Percentiles rank a stretch among this genome's conserved stretches.
Evolutionary conservation across 92 coral and sea anemone species (phyloP).

Genomic region (Bergia puertoricense): DNA sequence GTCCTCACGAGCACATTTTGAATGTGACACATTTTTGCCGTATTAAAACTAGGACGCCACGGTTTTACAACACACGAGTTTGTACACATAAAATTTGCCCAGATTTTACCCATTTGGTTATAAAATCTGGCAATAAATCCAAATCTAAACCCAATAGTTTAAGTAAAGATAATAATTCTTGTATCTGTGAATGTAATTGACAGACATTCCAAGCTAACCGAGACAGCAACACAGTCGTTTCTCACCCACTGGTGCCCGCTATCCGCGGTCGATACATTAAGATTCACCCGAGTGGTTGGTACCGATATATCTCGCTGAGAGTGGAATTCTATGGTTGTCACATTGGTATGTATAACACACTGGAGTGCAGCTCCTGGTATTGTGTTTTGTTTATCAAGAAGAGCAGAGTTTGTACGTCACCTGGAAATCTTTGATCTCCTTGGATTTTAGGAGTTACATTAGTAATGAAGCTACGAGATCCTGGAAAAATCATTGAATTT

Average conservation of each 20-base stretch:
- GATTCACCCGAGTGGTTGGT: conserved; percentile 74
- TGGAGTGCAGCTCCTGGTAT: neutral
- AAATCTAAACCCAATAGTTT: no score
- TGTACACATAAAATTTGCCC: no score
- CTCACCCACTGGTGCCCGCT: conserved; percentile 61
- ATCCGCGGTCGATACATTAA: conserved; percentile 71
- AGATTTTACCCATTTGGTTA: no score
- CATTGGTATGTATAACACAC: conserved; percentile 45
- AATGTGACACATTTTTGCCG: no score
- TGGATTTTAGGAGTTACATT: no score
- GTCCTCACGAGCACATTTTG: no score
- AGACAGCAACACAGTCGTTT: conserved; percentile 74
- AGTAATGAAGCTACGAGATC: no score
- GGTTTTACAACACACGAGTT: no score
- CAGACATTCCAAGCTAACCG: conserved; percentile 77
- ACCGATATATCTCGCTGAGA: conserved; percentile 81
- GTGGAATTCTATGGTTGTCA: conserved; percentile 76
- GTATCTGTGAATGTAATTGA: neutral
- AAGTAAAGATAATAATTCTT: neutral
- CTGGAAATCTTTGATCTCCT: neutral
- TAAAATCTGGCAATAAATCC: no score
- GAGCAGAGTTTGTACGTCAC: neutral
- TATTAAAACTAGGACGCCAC: no score
- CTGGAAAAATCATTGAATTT: no score
- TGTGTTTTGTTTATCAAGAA: neutral